Percentiles rank a stretch among this genome's conserved stretches.
Evolutionary conservation across 1,140 invertebrate species (phyloP).

Genomic region (Pectinophora gossypiella): DNA sequence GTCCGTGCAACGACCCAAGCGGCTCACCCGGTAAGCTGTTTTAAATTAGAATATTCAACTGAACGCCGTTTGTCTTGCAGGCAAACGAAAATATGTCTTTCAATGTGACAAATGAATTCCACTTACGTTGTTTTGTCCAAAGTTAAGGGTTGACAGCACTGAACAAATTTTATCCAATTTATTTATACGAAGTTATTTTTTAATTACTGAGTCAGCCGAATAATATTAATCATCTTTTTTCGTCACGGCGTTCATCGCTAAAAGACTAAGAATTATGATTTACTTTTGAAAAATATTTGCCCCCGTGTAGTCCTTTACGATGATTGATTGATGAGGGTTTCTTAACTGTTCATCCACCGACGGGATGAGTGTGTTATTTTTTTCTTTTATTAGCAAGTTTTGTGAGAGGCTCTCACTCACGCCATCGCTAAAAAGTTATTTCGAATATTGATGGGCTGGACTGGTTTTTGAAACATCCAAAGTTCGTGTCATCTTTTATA

Average conservation of each 20-base stretch:
- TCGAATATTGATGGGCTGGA: background rate
- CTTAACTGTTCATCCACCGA: background rate
- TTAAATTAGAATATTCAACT: conserved; percentile 65
- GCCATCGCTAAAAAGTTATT: too few species aligned
- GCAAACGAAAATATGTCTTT: conserved; percentile 38
- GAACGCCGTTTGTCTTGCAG: conserved; percentile 44
- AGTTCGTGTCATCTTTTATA: too few species aligned
- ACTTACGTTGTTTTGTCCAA: conserved; percentile 9
- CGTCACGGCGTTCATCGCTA: background rate
- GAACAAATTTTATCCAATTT: conserved; percentile 1
- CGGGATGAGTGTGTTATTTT: background rate
- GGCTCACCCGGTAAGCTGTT: conserved; percentile 45
- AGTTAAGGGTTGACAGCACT: conserved; percentile 1
- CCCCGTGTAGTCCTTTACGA: background rate
- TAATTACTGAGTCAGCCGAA: background rate
- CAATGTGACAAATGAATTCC: conserved; percentile 47
- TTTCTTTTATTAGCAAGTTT: background rate
- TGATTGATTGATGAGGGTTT: conserved; percentile 1
- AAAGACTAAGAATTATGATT: background rate
- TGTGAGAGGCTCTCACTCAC: background rate
- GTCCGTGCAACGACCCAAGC: conserved; percentile 43
- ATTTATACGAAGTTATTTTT: background rate
- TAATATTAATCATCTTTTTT: background rate
- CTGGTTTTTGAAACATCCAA: too few species aligned
- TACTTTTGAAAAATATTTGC: background rate